phyloP scores from a whole-genome alignment of 2,888 invertebrate genomes.

The Coelinius sp. region DNA sequence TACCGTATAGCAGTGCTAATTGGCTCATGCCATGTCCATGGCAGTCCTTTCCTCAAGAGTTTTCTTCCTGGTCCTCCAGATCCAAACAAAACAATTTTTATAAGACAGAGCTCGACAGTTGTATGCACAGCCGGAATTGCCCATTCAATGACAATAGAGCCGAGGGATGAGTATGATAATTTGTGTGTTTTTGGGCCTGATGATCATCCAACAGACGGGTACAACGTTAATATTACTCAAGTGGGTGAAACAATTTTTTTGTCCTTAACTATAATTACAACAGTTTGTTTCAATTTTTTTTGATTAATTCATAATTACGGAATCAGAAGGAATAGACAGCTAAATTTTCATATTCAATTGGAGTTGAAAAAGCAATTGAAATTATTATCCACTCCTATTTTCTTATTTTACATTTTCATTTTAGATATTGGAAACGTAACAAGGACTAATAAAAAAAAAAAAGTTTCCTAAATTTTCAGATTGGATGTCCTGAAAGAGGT shows the following conservation, averaged over 20 bases:
- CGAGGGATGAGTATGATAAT: conserved; percentile 93
- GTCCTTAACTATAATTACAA: no score
- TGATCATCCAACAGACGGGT: conserved; percentile 76
- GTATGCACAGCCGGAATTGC: conserved; percentile 85
- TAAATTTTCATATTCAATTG: no score
- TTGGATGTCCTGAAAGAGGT: conserved; percentile 76
- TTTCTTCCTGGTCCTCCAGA: conserved; percentile 87
- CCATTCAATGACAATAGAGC: conserved; percentile 86
- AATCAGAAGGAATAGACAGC: no score
- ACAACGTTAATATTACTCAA: conserved; percentile 70
- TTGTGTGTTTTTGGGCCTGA: conserved; percentile 78
- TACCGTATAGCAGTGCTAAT: conserved; percentile 90
- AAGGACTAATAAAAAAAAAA: neutral
- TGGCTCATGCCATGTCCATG: conserved; percentile 84
- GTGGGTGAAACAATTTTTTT: no score
- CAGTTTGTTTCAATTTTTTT: no score
- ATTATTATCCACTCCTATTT: no score
- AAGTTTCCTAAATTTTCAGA: conserved; percentile 69
- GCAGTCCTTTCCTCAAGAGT: conserved; percentile 87
- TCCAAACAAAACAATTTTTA: conserved; percentile 86
- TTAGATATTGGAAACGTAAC: neutral
- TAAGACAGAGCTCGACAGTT: conserved; percentile 86
- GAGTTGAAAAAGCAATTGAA: no score
- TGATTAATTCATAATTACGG: no score
- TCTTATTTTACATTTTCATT: conserved; percentile 3